phyloP scores from a whole-genome alignment of 2,113 vertebrate species.

The Motacilla alba region DNA sequence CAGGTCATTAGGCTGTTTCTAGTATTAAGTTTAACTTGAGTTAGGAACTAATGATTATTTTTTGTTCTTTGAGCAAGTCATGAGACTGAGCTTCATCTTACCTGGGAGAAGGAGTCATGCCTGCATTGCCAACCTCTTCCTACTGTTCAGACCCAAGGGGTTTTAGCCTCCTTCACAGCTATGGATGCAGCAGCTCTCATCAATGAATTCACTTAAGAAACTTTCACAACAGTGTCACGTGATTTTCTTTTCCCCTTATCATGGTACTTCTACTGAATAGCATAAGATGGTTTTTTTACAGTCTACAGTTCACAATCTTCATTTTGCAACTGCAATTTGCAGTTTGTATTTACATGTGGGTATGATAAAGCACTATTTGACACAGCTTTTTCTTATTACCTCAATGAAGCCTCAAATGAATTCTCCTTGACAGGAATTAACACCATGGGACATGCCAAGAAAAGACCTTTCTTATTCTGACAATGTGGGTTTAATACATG shows the following conservation, averaged over 20 bases:
- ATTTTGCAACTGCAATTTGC: not conserved
- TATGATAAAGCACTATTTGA: not conserved
- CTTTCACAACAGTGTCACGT: not conserved
- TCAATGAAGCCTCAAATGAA: not conserved
- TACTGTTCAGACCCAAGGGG: not conserved
- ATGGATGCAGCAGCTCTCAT: not conserved
- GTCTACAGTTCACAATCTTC: not conserved
- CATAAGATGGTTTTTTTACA: not conserved
- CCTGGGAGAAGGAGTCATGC: not conserved
- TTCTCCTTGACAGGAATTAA: not conserved
- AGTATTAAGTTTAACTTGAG: not conserved
- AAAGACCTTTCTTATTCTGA: not conserved
- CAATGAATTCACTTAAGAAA: not conserved
- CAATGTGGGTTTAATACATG: not conserved
- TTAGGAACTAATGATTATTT: not conserved
- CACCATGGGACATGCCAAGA: not conserved
- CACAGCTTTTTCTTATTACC: not conserved
- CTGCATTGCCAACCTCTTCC: not conserved
- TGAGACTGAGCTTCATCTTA: not conserved
- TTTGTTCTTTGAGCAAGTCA: not conserved
- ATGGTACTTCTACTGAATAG: not conserved
- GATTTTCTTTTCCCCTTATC: not conserved
- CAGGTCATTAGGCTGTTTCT: not conserved
- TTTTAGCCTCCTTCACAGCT: not conserved
- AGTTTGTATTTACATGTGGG: not conserved